phyloP scores from a whole-genome alignment of 2,888 invertebrate species.

The Toxonevra muliebris region DNA sequence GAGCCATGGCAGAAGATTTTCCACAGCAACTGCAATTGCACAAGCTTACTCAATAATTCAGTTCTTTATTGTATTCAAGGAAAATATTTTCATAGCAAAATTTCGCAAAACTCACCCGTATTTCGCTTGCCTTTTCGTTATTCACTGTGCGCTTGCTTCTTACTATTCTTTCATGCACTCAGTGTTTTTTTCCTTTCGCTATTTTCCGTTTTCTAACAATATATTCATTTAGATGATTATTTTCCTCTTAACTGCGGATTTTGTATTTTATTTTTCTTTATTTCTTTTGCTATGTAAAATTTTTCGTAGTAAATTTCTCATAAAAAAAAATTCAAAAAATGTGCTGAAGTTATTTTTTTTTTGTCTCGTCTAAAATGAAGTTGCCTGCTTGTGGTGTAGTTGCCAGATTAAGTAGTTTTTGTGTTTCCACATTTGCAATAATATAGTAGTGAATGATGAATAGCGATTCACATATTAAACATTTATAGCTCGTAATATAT shows the following conservation, averaged over 20 bases:
- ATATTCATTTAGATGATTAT: conserved; percentile 1
- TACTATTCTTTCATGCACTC: background rate
- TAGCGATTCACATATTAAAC: too few species aligned
- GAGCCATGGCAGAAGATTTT: conserved; percentile 49
- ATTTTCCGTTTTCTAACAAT: conserved; percentile 13
- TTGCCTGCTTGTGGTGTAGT: background rate
- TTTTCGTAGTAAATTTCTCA: conserved; percentile 39
- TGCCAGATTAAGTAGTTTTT: too few species aligned
- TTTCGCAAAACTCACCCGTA: conserved; percentile 26
- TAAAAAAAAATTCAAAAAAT: conserved; percentile 29
- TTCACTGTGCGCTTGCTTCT: conserved; percentile 1
- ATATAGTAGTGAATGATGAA: too few species aligned
- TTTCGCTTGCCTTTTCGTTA: conserved; percentile 5
- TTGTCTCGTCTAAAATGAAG: conserved; percentile 17
- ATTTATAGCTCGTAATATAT: too few species aligned
- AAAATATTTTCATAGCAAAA: background rate
- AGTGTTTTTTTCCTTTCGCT: conserved; percentile 5
- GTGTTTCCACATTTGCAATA: too few species aligned
- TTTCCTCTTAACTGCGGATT: conserved; percentile 16
- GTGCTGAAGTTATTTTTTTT: conserved; percentile 20
- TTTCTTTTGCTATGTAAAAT: conserved; percentile 34
- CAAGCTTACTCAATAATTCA: too few species aligned
- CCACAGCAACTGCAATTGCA: background rate
- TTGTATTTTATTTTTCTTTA: conserved; percentile 11
- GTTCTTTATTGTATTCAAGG: background rate